Percentiles rank a stretch among this genome's conserved stretches.
These are phyloP conservation scores for Actinia equina DNA, from an alignment of 64 coral and sea anemone species.

Conservation along the genomic window DNA sequence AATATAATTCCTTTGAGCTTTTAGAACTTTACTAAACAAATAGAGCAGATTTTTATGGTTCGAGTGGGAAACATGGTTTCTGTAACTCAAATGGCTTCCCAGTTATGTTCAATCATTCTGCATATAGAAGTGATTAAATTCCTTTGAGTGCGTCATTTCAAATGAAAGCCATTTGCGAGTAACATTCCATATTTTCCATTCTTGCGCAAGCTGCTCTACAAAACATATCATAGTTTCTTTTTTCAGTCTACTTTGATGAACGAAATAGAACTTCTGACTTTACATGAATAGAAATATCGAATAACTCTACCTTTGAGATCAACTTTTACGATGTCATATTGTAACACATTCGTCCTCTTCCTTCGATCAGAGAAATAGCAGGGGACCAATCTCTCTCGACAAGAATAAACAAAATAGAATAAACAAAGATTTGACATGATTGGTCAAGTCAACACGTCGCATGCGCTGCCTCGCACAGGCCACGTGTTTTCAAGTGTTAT, in stretches of 20 bases:
- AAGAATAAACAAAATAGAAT: neutral
- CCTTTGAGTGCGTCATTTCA: neutral
- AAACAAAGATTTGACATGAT: neutral
- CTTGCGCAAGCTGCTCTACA: neutral
- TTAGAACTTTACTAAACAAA: slow-evolving; percentile 6
- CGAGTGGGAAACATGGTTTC: neutral
- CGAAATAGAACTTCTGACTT: neutral
- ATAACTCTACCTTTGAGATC: slow-evolving; percentile 13
- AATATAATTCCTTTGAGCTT: slow-evolving; percentile 5
- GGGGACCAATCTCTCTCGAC: neutral
- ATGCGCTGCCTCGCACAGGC: no score
- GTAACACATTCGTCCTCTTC: neutral
- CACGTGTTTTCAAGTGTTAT: no score
- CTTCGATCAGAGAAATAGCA: neutral
- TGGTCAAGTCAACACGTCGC: no score
- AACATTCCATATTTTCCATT: neutral
- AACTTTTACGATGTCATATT: slow-evolving; percentile 16
- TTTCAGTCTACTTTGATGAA: neutral
- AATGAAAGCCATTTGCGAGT: neutral
- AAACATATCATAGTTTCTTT: neutral
- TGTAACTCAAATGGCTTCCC: neutral
- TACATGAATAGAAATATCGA: neutral
- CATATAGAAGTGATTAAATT: neutral
- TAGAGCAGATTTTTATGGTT: neutral
- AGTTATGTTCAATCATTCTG: neutral